Base-by-base conservation (phyloP, 1,140 invertebrate species). In the Drosophila ananassae region DNA sequence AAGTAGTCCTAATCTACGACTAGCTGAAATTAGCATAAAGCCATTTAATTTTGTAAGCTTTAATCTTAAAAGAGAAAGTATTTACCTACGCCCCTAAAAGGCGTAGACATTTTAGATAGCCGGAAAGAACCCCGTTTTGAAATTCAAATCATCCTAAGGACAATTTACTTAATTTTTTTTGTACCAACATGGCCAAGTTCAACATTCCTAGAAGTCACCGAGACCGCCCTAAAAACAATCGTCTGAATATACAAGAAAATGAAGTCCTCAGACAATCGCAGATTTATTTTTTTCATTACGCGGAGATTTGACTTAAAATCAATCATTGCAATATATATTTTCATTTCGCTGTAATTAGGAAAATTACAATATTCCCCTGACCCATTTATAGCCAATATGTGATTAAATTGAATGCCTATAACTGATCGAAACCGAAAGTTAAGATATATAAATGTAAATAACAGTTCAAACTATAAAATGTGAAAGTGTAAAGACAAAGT, bases 121-220 rank as follows among this genome's bases (percentile, higher is more conserved):
- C 63, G 68, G 64, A 69, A 59, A 59, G 60, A 73, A 54, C 39
- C 73, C 73, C 22, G 25, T 55, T 50, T 87, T 81, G 24, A 68
- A 87, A 81, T 78, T 81, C 48, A 48, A 66, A 78, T 67, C 77
- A 71, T 74, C 62, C 60, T 47, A 79, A 75, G 74, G 77, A 85
- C 77, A 74, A 61, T 63, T 75, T 87, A 89, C 82, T 89, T 85
- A 87, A 85, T 76, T 82, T 78, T 82, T 78, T 78, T 37, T 37
- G 50, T 76, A 78, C 50, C 52, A 50, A 57, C 37, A 68, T 48
- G 53, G 41, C n/a, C 46, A 34, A 37, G 25, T 13, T 22, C 28
- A 24, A 48, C 44, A 58, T 48, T 64, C 54, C 54, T 22, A 24
- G 44, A 44, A 28, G 41, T 37, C 34, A 37, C 34, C 34, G 41